phyloP scores from a whole-genome alignment of 2,888 invertebrate species.

The Eupithecia insigniata region DNA sequence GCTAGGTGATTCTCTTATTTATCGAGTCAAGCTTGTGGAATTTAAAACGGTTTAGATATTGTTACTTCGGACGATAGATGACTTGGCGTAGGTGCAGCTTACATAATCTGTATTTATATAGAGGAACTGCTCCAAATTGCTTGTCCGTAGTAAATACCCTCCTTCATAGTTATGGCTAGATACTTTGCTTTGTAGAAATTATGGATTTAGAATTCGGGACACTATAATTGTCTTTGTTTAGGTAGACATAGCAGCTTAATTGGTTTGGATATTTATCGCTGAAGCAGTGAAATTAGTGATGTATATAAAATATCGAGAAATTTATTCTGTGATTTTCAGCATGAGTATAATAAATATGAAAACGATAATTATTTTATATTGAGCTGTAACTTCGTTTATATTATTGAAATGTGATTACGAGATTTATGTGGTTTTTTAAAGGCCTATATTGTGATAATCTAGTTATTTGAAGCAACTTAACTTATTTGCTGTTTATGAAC shows the following conservation, averaged over 20 bases:
- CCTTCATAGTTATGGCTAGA: slow-evolving; percentile 16
- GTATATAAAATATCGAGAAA: slow-evolving; percentile 19
- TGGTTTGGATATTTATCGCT: background rate
- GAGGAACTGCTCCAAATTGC: background rate
- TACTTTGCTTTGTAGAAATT: slow-evolving; percentile 6
- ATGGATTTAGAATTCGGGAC: background rate
- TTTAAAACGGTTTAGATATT: background rate
- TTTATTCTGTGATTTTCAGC: slow-evolving; percentile 30
- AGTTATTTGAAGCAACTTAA: slow-evolving; percentile 15
- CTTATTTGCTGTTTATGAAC: slow-evolving; percentile 2
- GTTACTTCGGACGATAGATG: background rate
- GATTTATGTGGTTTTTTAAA: slow-evolving; percentile 53
- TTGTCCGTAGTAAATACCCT: background rate
- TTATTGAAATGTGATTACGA: slow-evolving; percentile 45
- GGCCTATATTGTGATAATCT: slow-evolving; percentile 60
- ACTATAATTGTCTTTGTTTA: slow-evolving; percentile 1
- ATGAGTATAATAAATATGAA: slow-evolving; percentile 28
- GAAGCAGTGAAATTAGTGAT: background rate
- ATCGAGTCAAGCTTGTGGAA: background rate
- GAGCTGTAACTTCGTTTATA: slow-evolving; percentile 36
- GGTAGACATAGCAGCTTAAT: background rate
- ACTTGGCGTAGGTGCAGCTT: background rate
- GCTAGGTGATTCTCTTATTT: background rate
- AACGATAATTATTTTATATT: slow-evolving; percentile 24
- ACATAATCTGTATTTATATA: background rate